Base-by-base conservation (phyloP, 2,113 vertebrate species). In the Gila orcuttii region DNA sequence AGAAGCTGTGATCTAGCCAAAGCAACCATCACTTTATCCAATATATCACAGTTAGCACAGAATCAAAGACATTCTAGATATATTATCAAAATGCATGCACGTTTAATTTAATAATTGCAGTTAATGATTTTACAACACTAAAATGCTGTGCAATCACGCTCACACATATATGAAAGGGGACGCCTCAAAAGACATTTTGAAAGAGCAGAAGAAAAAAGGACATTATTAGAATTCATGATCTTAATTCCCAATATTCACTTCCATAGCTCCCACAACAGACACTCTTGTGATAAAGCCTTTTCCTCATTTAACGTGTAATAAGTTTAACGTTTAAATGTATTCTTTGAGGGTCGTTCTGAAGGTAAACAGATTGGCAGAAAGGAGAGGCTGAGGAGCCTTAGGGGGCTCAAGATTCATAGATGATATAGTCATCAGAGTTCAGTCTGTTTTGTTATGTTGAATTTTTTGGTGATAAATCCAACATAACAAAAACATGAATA, bases 71-170 rank as follows among this genome's bases (percentile, higher is more conserved):
- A 66, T 66, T 66, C 28, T 33, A 68, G 33, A 68, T 21, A 68
- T 21, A 4, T 21, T 1, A 68, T 68, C 0, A 11, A 71, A 71
- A 71, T 42, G 5, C 3, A 78, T 17, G 21, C 15, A 31, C 15
- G 31, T 78, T 78, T 78, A 78, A 36, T 79, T 60, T 39, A 39
- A 39, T 39, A 78, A 79, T 79, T 68, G 31, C 2, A 36, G 28
- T 50, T 78, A 79, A 85, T 57, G 45, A 9, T 79, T 64, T 68
- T 68, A 4, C 74, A 69, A 10, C 10, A 84, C 28, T 66, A 55
- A 66, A 64, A 23, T 42, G 1, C 33, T 33, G 45, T 23, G 36
- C 25, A 79, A 31, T 57, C 59, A 69, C 2, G 2, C 33, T 57
- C 19, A 36, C 13, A 6, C 9, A 57, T 75, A 64, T 17, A 66